Evolutionary conservation across 2,113 vertebrate species (phyloP).

Genomic region (Colistium nudipinnis): DNA sequence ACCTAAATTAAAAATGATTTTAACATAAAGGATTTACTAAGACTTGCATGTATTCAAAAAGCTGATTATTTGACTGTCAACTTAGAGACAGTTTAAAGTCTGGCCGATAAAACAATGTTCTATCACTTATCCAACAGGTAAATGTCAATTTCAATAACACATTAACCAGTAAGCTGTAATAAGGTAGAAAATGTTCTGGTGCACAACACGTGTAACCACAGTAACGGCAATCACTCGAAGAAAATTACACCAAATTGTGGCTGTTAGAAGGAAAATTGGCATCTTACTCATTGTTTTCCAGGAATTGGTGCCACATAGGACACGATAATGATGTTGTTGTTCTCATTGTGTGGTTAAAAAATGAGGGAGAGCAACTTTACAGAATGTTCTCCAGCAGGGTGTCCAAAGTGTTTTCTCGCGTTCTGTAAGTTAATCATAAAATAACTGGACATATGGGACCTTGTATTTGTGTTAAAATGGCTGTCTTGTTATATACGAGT

Average conservation of each 20-base stretch:
- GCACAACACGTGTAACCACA: not conserved
- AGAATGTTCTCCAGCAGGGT: not conserved
- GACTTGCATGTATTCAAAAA: too few relatives aligned
- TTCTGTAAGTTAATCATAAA: not conserved
- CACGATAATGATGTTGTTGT: slow-evolving; percentile 15
- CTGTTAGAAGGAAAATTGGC: not conserved
- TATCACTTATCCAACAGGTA: not conserved
- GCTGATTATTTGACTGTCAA: too few relatives aligned
- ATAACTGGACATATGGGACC: not conserved
- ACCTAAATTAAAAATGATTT: not conserved
- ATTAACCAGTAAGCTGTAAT: too few relatives aligned
- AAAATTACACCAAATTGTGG: slow-evolving; percentile 5
- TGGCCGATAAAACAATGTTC: not conserved
- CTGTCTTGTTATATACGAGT: not conserved
- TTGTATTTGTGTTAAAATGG: not conserved
- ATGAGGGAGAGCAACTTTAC: not conserved
- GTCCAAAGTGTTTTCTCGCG: not conserved
- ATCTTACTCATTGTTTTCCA: slow-evolving; percentile 2
- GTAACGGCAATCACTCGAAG: too few relatives aligned
- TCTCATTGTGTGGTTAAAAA: not conserved
- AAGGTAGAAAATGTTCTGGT: slow-evolving; percentile 4
- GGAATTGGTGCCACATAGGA: not conserved
- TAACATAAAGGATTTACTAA: too few relatives aligned
- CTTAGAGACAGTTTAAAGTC: not conserved
- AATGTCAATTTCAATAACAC: too few relatives aligned